These are phyloP conservation scores for Agapetus fuscipes DNA, from an alignment of 2,888 invertebrate species.

Conservation along the genomic window DNA sequence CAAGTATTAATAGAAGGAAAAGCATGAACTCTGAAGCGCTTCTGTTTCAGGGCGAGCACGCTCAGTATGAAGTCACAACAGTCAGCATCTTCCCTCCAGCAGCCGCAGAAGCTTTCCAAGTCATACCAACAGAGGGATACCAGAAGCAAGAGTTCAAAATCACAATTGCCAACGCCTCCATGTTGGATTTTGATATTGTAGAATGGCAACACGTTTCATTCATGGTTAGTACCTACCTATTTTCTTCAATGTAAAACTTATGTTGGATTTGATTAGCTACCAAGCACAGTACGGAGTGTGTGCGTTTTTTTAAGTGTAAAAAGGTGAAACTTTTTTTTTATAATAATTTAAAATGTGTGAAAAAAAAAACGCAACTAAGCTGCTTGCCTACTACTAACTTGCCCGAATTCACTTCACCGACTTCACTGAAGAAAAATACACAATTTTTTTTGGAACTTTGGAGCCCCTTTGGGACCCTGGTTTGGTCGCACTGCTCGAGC, in stretches of 20 bases:
- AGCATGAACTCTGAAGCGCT: no score
- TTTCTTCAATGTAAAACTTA: no score
- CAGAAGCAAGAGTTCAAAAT: conserved; percentile 48
- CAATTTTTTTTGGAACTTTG: no score
- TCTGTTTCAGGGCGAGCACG: conserved; percentile 46
- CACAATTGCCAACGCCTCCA: conserved; percentile 41
- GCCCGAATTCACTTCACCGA: no score
- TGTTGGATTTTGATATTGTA: conserved; percentile 49
- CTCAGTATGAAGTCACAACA: conserved; percentile 43
- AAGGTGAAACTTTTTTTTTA: no score
- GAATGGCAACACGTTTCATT: conserved; percentile 35
- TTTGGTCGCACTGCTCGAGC: no score
- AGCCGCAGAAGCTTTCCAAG: conserved; percentile 44
- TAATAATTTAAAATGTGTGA: no score
- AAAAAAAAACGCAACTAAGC: no score
- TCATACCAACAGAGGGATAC: conserved; percentile 52
- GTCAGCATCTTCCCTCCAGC: conserved; percentile 30
- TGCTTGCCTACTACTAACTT: no score
- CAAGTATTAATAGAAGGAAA: no score
- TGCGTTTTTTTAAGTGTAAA: not conserved
- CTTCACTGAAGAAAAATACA: no score
- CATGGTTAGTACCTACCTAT: conserved; percentile 27
- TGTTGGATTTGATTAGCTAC: not conserved
- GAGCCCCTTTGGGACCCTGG: no score
- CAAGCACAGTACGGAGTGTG: not conserved